These are phyloP conservation scores for Amphibalanus amphitrite DNA, from an alignment of 1,140 invertebrate species.

Conservation along the genomic window DNA sequence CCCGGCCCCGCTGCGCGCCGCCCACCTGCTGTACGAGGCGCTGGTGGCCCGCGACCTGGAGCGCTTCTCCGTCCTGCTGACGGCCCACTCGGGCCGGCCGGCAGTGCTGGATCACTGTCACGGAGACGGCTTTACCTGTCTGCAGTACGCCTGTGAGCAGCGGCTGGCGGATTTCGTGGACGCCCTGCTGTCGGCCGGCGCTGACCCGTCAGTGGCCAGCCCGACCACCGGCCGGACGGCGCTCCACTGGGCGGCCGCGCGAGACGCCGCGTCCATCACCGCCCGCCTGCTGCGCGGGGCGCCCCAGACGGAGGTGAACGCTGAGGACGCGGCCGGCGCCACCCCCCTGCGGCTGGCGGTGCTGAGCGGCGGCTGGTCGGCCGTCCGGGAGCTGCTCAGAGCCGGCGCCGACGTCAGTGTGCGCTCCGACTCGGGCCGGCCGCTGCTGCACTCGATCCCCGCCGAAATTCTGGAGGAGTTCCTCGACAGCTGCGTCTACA, in stretches of 20 bases:
- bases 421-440: too few relatives aligned
- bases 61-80: background rate
- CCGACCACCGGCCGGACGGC: slow-evolving; percentile 10
- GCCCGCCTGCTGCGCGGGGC: background rate
- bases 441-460: background rate
- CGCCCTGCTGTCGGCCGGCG: slow-evolving; percentile 7
- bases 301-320: background rate
- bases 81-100: too few relatives aligned
- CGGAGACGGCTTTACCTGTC: slow-evolving; percentile 11
- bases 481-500: background rate
- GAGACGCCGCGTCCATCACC: background rate
- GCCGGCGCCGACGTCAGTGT: background rate
- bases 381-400: background rate
- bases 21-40: background rate
- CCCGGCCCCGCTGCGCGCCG: too few relatives aligned
- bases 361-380: background rate
- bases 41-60: background rate
- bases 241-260: slow-evolving; percentile 11
- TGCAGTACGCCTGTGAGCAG: slow-evolving; percentile 14
- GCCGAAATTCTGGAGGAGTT: background rate
- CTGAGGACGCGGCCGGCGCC: background rate
- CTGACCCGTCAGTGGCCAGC: slow-evolving; percentile 8
- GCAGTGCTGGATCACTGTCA: slow-evolving; percentile 5
- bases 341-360: background rate
- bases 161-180: slow-evolving; percentile 11